Evolutionary conservation across 2,797 vertebrate genomes (phyloP), one percentile per base, ranked within the genome.

Genomic region (Siniperca undulata): DNA sequence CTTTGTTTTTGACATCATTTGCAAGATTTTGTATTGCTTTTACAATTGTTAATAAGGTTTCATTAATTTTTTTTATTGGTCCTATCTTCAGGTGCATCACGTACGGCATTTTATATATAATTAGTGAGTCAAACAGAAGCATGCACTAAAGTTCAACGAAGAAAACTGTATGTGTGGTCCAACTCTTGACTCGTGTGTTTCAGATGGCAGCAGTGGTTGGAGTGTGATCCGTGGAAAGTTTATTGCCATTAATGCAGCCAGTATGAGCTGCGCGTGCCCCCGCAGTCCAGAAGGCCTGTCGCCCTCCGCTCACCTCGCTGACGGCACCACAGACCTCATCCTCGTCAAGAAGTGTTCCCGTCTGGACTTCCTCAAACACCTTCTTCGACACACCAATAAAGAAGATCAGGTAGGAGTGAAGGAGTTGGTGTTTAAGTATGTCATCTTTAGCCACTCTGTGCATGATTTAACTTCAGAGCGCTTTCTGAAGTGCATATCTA

Each of bases 191-290:
- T 52, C 8, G 16, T 74, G 10, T n/a, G 4, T 86, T 86, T 76
- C 85, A 92, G 88, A n/a, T 2, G n/a, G 50, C 56, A 24, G 60
- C 61, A 68, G 78, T 1, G 95, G 94, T 27, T 99, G 98, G 98
- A 96, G 92, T 0, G 93, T 95, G 34, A 88, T 97, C 79, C 94
- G 93, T 36, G 98, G 98, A 13, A 97, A 97, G 91, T 99, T 99
- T 86, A 93, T 99, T 74, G 97, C 98, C 80, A 97, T 99, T 88
- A 99, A 99, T 19, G 96, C 95, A 3, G 96, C 97, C 60, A 97
- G 88, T 84, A 99, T 99, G 96, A 97, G 97, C 94, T 99, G 99
- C 48, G 97, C 98, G 0, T 99, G 98, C 91, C 97, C 97, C 42
- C 96, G 97, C 48, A 97, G 97, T 83, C 97, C 97, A 0, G 88